Base-by-base conservation (phyloP, 2,797 vertebrate genomes). In the Hippocampus kuda region DNA sequence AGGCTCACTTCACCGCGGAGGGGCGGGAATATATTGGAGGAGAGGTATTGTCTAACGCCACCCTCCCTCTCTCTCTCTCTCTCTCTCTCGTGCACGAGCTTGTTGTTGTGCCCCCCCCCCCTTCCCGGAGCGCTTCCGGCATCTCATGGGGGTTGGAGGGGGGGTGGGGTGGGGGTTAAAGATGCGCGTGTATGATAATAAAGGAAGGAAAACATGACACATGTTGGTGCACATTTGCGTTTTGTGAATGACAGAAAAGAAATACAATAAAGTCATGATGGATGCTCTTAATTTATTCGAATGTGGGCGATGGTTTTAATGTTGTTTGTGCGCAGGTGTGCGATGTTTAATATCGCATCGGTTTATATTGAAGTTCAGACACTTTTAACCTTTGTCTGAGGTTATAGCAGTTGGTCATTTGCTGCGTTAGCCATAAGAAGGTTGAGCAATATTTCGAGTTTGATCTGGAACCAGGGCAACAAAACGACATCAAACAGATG, bases 1-100 rank as follows among this genome's bases (percentile, higher is more conserved):
- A 88, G 86, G 82, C 86, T 87, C 85, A 88, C 87, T 86, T 85
- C 84, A 80, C 84, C 85, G 84, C 75, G 79, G 81, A 84, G 82
- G 84, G 85, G 86, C 85, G 77, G 87, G 88, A 84, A 88, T 90
- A 88, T 87, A 87, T 91, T 88, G 83, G 87, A 86, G 88, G 80
- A 88, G 84, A 85, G 87, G 87, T 90, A 88, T 90, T 82, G 89
- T 91, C 88, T 89, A 86, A 89, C 88, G 66, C 88, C 88, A 84
- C 88, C 87, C 75, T 80, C 78, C 82, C 82, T 73, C 77, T 80
- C 79, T 53, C 78, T 81, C 68, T 70, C 82, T 71, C 76, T 63
- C 72, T 56, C 75, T 62, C 75, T 72, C 78, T 16, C 49, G 42
- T 38, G 20, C 24, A 54, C 70, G 27, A 61, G 13, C 70, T 11